Base-by-base conservation (phyloP, 2,888 invertebrate species). In the Acrocera orbiculus region DNA sequence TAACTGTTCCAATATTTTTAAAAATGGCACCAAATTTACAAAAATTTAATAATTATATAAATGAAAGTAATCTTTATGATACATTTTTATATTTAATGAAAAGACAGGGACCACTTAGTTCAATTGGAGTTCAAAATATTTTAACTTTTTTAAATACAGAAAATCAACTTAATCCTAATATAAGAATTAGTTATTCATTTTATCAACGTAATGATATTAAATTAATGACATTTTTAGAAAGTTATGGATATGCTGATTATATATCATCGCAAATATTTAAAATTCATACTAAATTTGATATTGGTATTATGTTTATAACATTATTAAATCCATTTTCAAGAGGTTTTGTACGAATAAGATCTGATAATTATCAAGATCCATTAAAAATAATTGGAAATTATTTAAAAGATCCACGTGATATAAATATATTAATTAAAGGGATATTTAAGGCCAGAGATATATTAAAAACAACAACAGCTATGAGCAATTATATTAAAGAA, bases 1-100 rank as follows among this genome's bases (percentile, higher is more conserved):
- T 76, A 2, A 76, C 75, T 1, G 70, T 79, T 57, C 61, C 65
- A 30, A 70, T 73, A 36, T 70, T 73, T 35, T 73, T 79, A 44
- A 69, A 76, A 38, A 47, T 77, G 19, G 70, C 73, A 1, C 61
- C 70, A 16, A 22, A 13, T 5, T 33, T 40, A 17, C 27, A 31
- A n/a, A 37, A 39, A 4, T 4, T 26, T 7, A 14, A n/a, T 6
- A 14, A 22, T 9, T 11, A 34, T 11, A 14, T 20, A 13, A 28
- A 32, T 11, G 40, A 42, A 15, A 16, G 16, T 22, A 28, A 26
- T 2, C 23, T 30, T 22, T 53, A 58, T 28, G 39, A 36, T 1
- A 35, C 47, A 2, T 56, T 56, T 34, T 44, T 53, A 3, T 69
- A 63, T 44, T 58, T 64, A 31, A 52, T 53, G 22, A 53, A 59